phyloP scores from a whole-genome alignment of 2,113 vertebrate genomes.

The Kryptolebias marmoratus region DNA sequence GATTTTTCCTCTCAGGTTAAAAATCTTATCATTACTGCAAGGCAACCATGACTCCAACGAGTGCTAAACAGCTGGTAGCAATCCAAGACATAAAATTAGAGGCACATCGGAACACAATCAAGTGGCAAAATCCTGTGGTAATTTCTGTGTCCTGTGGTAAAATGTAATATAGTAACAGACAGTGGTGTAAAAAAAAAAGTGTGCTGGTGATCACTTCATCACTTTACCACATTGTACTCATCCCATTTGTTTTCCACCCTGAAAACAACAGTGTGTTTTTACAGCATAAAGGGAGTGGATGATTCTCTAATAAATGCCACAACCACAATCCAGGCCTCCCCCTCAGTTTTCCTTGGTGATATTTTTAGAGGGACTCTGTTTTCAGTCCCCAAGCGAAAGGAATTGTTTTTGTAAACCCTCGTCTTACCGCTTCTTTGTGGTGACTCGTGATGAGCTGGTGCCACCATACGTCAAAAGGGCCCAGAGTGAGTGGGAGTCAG shows the following conservation, averaged over 20 bases:
- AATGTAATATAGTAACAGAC: constrained; percentile 32
- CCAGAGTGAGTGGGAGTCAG: constrained; percentile 74
- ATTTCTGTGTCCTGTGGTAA: constrained; percentile 19
- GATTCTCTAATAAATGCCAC: constrained; percentile 73
- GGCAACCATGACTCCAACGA: constrained; percentile 18
- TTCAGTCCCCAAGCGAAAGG: constrained; percentile 67
- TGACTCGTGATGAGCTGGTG: constrained; percentile 74
- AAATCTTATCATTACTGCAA: constrained; percentile 24
- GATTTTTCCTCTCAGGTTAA: constrained; percentile 9
- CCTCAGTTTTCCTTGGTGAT: constrained; percentile 63
- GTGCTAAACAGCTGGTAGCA: constrained; percentile 18
- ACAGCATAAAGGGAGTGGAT: constrained; percentile 57
- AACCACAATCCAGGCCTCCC: constrained; percentile 59
- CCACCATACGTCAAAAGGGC: constrained; percentile 73
- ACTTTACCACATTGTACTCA: constrained; percentile 53
- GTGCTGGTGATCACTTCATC: constrained; percentile 46
- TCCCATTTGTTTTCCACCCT: constrained; percentile 65
- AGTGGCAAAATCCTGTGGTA: constrained; percentile 22
- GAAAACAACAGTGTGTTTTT: constrained; percentile 61
- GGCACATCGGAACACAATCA: constrained; percentile 7
- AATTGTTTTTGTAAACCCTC: constrained; percentile 75
- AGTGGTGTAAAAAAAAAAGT: constrained; percentile 24
- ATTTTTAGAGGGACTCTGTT: constrained; percentile 73
- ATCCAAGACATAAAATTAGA: constrained; percentile 29
- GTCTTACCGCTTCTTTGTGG: constrained; percentile 73